Evolutionary conservation across 2,113 vertebrate species (phyloP).

Genomic region (Elgaria multicarinata): DNA sequence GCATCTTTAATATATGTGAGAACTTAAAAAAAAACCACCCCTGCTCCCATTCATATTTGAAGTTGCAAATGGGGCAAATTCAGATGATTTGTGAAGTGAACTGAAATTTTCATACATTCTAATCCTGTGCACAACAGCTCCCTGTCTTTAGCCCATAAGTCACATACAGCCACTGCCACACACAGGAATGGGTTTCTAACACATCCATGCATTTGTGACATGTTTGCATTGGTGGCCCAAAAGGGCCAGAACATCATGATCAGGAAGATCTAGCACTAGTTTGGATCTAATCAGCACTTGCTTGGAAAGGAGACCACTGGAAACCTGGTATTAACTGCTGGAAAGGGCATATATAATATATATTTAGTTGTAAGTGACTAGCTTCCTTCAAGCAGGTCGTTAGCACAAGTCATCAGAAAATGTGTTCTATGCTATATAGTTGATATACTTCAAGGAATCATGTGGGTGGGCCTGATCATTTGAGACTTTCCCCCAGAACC

Average conservation of each 20-base stretch:
- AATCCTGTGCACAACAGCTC: not conserved
- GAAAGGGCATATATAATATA: not conserved
- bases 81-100: no score
- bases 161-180: not conserved
- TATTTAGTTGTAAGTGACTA: not conserved
- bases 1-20: no score
- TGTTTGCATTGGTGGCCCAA: not conserved
- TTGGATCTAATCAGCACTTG: not conserved
- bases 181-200: not conserved
- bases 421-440: not conserved
- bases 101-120: no score
- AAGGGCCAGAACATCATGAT: not conserved
- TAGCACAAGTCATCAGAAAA: not conserved
- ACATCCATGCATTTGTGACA: not conserved
- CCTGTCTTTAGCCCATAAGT: not conserved
- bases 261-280: not conserved
- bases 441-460: not conserved
- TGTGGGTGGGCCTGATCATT: not conserved
- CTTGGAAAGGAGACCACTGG: no score
- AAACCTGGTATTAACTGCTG: not conserved
- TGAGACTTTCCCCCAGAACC: not conserved
- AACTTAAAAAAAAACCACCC: no score
- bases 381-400: not conserved
- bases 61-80: no score
- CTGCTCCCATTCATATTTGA: no score